These are phyloP conservation scores for Dryobates pubescens DNA, from an alignment of 2,797 vertebrate genomes.

Conservation along the genomic window DNA sequence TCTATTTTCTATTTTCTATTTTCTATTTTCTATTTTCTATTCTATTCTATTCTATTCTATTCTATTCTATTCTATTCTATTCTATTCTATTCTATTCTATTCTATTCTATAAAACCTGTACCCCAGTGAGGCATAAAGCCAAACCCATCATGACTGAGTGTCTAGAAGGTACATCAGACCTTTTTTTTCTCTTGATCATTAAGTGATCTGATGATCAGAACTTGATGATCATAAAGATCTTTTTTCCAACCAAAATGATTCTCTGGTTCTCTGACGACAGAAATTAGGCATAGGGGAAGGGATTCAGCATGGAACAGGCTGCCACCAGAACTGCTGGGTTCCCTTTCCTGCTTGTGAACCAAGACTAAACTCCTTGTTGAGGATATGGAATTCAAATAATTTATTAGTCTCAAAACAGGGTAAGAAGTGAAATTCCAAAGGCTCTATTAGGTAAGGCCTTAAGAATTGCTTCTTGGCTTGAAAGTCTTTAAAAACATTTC, in stretches of 20 bases:
- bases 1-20: too few relatives aligned
- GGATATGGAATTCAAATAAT: neutral
- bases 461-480: neutral
- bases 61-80: too few relatives aligned
- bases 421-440: neutral
- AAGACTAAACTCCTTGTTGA: neutral
- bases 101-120: too few relatives aligned
- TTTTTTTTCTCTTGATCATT: neutral
- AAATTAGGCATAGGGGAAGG: neutral
- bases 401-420: neutral
- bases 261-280: neutral
- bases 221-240: too few relatives aligned
- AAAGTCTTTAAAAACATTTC: neutral
- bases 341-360: neutral
- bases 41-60: too few relatives aligned
- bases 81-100: too few relatives aligned
- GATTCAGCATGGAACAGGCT: neutral
- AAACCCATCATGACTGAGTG: neutral
- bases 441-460: neutral
- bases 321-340: neutral
- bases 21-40: too few relatives aligned
- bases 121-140: neutral
- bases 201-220: neutral
- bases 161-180: neutral
- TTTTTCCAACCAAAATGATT: too few relatives aligned